Evolutionary conservation across 2,113 vertebrate species (phyloP).

Genomic region (Rhipidura dahli): DNA sequence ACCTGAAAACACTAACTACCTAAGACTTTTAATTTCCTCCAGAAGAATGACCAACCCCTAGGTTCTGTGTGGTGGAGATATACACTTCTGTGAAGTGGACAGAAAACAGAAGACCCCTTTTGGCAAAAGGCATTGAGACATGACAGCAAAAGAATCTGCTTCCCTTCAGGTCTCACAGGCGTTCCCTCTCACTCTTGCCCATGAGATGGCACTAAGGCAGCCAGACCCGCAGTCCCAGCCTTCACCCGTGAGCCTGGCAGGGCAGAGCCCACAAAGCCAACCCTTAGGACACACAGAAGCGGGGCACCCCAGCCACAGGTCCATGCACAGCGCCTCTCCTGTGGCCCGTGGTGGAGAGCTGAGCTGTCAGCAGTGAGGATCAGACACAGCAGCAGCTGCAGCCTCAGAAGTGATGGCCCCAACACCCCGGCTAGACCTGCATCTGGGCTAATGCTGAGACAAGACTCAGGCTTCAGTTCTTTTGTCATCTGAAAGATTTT

Average conservation of each 20-base stretch:
- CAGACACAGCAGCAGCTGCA: background rate
- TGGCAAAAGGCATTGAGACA: background rate
- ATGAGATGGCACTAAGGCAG: background rate
- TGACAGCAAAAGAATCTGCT: background rate
- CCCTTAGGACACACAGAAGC: accelerated
- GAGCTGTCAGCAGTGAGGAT: background rate
- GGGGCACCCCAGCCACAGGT: background rate
- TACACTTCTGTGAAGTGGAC: background rate
- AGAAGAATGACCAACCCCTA: background rate
- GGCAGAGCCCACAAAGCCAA: background rate
- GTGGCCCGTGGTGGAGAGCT: background rate
- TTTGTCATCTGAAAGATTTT: background rate
- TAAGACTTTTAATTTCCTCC: background rate
- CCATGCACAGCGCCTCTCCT: background rate
- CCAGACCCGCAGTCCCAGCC: background rate
- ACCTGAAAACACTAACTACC: background rate
- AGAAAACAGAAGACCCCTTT: background rate
- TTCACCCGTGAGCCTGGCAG: background rate
- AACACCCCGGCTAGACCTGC: background rate
- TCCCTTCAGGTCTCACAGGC: background rate
- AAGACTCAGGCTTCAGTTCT: background rate
- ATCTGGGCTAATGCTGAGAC: background rate
- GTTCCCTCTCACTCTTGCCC: background rate
- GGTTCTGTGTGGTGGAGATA: background rate
- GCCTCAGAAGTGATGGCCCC: background rate